A percentile compares a stretch with the other conserved stretches of the same genome.
Evolutionary conservation across 2,797 vertebrate genomes (phyloP).

Genomic region (Sebastolobus altivelis): DNA sequence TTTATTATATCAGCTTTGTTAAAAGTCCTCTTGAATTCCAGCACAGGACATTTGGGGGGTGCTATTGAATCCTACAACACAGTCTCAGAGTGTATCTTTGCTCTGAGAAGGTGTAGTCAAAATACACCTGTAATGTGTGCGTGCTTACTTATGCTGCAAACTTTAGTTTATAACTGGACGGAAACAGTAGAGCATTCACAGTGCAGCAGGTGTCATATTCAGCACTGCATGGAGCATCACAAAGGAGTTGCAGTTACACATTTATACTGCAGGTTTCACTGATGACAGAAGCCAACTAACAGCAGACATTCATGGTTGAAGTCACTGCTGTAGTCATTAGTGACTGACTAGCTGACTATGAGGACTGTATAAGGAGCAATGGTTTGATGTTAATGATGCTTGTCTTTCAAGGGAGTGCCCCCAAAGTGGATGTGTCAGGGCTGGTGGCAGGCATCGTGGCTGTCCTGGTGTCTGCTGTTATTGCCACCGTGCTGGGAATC

Average conservation of each 20-base stretch:
- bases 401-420: slow-evolving; percentile 39
- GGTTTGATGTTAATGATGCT: slow-evolving; percentile 8
- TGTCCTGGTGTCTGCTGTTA: slow-evolving; percentile 52
- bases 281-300: background rate
- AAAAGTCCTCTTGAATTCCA: background rate
- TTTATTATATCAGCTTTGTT: background rate
- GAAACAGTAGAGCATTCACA: background rate
- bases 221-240: background rate
- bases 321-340: background rate
- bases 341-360: background rate
- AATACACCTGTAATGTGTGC: background rate
- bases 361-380: background rate
- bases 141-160: background rate
- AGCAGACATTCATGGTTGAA: background rate
- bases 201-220: background rate
- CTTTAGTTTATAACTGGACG: background rate
- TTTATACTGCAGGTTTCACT: background rate
- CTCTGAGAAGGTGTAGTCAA: background rate
- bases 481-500: slow-evolving; percentile 78
- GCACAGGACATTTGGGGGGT: background rate
- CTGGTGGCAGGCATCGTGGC: slow-evolving; percentile 82
- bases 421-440: slow-evolving; percentile 77
- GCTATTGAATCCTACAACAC: background rate
- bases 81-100: background rate
- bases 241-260: background rate